Evolutionary conservation across 2,797 vertebrate genomes (phyloP).

Genomic region (Coranthus polyacanthus): DNA sequence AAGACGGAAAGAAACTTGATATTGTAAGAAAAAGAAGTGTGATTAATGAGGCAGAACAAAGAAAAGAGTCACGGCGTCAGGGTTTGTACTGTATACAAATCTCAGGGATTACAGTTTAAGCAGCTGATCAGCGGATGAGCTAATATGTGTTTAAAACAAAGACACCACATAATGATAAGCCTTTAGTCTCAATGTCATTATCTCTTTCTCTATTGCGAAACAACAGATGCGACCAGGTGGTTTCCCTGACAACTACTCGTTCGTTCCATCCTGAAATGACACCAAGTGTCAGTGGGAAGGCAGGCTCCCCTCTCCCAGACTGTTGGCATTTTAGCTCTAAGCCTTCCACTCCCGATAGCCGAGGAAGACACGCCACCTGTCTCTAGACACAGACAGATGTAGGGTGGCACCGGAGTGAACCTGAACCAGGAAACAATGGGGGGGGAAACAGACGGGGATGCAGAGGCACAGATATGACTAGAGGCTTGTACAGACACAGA

Average conservation of each 20-base stretch:
- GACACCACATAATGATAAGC: constrained; percentile 9
- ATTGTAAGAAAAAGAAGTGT: not conserved
- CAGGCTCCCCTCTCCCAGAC: constrained; percentile 42
- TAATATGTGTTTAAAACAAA: not conserved
- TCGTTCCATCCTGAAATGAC: constrained; percentile 55
- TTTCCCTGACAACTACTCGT: constrained; percentile 66
- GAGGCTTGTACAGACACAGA: constrained; percentile 45
- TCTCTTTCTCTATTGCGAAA: constrained; percentile 31
- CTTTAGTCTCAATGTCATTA: constrained; percentile 23
- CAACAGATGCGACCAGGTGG: constrained; percentile 61
- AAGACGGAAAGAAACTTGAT: not conserved
- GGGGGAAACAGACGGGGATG: constrained; percentile 28
- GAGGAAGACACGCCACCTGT: constrained; percentile 60
- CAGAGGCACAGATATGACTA: constrained; percentile 30
- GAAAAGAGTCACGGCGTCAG: not conserved
- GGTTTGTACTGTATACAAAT: too few species aligned
- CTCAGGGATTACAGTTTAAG: not conserved
- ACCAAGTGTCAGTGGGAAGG: constrained; percentile 54
- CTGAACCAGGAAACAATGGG: constrained; percentile 37
- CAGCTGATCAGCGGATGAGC: not conserved
- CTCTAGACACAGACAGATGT: constrained; percentile 60
- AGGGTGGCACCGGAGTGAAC: constrained; percentile 45
- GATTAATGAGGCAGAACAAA: not conserved
- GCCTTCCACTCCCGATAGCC: constrained; percentile 35
- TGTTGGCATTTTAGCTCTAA: constrained; percentile 64